Evolutionary conservation across 2,113 vertebrate genomes (phyloP).

Genomic region (Rhinopithecus roxellana): DNA sequence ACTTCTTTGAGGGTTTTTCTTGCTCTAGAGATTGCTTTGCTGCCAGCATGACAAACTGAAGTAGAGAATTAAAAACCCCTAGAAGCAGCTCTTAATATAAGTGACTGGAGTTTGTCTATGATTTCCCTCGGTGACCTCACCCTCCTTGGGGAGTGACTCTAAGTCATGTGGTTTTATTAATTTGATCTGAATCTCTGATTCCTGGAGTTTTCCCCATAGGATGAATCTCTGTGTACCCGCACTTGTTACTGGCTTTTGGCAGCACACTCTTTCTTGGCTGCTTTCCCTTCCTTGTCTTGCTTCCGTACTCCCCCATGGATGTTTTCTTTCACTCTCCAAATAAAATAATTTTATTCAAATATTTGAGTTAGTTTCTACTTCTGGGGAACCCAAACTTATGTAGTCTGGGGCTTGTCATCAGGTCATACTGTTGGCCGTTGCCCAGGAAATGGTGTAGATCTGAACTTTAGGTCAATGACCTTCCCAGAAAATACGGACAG

Average conservation of each 20-base stretch:
- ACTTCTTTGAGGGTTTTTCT: not conserved
- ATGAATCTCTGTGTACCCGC: not conserved
- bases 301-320: not conserved
- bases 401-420: not conserved
- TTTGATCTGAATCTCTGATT: not conserved
- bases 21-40: rapidly evolving
- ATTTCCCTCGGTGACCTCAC: not conserved
- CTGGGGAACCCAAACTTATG: not conserved
- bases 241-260: not conserved
- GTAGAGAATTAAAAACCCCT: not conserved
- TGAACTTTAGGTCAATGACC: not conserved
- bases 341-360: slow-evolving; percentile 40
- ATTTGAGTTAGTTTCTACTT: not conserved
- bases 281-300: not conserved
- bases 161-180: not conserved
- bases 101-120: not conserved
- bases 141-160: not conserved
- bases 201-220: not conserved
- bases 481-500: not conserved
- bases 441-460: not conserved
- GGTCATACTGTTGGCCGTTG: not conserved
- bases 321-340: slow-evolving; percentile 18
- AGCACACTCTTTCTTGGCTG: not conserved
- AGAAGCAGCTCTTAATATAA: not conserved
- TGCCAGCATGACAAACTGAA: not conserved